These are phyloP conservation scores for Lepidothrix coronata DNA, from an alignment of 2,113 vertebrate species.

Conservation along the genomic window DNA sequence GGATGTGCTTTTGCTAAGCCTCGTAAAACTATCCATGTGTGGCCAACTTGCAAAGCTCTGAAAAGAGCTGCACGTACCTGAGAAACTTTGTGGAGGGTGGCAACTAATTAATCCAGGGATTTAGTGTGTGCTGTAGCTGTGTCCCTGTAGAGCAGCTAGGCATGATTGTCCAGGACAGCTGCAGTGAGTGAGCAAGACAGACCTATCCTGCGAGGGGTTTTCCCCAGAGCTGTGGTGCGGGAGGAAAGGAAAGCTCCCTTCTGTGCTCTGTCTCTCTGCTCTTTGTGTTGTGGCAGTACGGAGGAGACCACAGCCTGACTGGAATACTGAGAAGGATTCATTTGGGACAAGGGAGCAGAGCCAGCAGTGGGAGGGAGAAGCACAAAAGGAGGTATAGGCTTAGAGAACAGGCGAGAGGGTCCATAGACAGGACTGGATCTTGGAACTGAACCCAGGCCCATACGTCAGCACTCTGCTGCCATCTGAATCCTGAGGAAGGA, in stretches of 20 bases:
- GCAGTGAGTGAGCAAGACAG: not conserved
- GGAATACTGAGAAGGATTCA: slow-evolving; percentile 46
- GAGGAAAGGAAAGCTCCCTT: slow-evolving; percentile 27
- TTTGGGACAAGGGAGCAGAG: slow-evolving; percentile 28
- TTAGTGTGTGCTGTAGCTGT: not conserved
- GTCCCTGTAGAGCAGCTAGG: not conserved
- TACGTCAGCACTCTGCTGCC: not conserved
- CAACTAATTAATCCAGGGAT: not conserved
- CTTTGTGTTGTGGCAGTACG: not conserved
- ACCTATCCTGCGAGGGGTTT: not conserved
- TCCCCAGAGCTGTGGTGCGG: slow-evolving; percentile 4
- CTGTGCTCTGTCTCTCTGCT: not conserved
- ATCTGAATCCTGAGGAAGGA: not conserved
- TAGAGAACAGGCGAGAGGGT: not conserved
- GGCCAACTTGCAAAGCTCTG: not conserved
- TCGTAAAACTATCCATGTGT: not conserved
- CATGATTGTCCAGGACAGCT: not conserved
- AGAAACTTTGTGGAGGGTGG: not conserved
- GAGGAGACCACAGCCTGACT: slow-evolving; percentile 38
- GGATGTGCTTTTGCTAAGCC: slow-evolving; percentile 14
- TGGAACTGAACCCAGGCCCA: not conserved
- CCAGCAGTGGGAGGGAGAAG: slow-evolving; percentile 24
- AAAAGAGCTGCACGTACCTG: not conserved
- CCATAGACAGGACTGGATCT: not conserved
- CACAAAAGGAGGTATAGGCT: slow-evolving; percentile 16